Percentiles rank a stretch among this genome's conserved stretches.
Conservation (phyloP, 2,888 invertebrate species). For the Nemapogon koenigi region DNA sequence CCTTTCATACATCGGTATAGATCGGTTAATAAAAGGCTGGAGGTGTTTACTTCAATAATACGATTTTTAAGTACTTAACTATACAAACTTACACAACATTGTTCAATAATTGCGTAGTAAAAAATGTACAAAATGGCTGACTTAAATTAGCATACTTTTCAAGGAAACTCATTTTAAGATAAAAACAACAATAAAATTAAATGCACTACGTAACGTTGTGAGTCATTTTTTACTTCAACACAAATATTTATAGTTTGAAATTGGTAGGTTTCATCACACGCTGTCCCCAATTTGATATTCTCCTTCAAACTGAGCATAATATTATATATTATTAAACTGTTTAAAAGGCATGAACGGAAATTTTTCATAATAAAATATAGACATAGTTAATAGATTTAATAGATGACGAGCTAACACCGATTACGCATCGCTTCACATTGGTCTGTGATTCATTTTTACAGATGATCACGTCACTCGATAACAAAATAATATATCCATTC, state of each 20-base stretch:
- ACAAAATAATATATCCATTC: too few species aligned
- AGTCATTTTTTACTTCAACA: slow-evolving; percentile 5
- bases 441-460: slow-evolving; percentile 5
- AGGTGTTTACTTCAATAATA: too few species aligned
- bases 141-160: slow-evolving; percentile 7
- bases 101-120: too few species aligned
- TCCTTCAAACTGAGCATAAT: too few species aligned
- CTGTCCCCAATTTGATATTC: too few species aligned
- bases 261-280: too few species aligned
- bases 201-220: slow-evolving; percentile 2
- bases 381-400: slow-evolving; percentile 8
- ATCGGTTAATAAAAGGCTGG: too few species aligned
- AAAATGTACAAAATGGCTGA: not conserved
- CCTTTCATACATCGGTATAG: too few species aligned
- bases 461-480: too few species aligned
- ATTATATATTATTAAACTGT: slow-evolving; percentile 9
- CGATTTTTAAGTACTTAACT: too few species aligned
- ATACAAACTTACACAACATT: too few species aligned
- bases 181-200: slow-evolving; percentile 8
- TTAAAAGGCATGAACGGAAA: slow-evolving; percentile 9
- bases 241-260: too few species aligned
- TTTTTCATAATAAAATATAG: slow-evolving; percentile 10
- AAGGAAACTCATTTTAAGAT: not conserved
- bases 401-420: slow-evolving; percentile 9
- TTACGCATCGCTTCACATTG: slow-evolving; percentile 9